Conservation (phyloP, 2,888 invertebrate genomes). For the Drosophila trichaetosa region DNA sequence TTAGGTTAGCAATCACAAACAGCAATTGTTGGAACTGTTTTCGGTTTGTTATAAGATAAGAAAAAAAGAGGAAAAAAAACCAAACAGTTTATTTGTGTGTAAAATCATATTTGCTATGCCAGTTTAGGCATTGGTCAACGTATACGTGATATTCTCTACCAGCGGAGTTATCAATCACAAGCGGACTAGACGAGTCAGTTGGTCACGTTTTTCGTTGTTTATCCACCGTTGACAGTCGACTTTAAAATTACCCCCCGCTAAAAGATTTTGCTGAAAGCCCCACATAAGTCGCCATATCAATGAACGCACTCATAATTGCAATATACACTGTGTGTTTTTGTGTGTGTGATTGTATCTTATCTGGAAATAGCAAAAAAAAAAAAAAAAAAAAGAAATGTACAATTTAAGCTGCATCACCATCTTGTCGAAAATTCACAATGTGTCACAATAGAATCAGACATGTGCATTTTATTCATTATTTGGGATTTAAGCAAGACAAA, state of each 20-base stretch:
- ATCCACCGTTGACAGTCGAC: slow-evolving; percentile 46
- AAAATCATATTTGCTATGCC: slow-evolving; percentile 36
- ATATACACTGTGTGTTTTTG: slow-evolving; percentile 27
- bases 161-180: slow-evolving; percentile 47
- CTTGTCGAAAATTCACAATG: slow-evolving; percentile 22
- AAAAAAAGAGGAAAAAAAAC: slow-evolving; percentile 16
- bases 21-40: neutral
- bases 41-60: slow-evolving; percentile 35
- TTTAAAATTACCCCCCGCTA: slow-evolving; percentile 18
- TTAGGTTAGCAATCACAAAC: slow-evolving; percentile 25
- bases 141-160: slow-evolving; percentile 49
- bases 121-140: slow-evolving; percentile 45
- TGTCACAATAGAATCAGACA: slow-evolving; percentile 44
- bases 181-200: slow-evolving; percentile 12
- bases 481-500: slow-evolving; percentile 4
- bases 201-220: slow-evolving; percentile 53
- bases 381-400: slow-evolving; percentile 38
- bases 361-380: slow-evolving; percentile 18
- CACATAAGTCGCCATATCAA: slow-evolving; percentile 29
- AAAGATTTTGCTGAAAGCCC: slow-evolving; percentile 22
- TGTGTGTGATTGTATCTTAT: slow-evolving; percentile 65
- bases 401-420: slow-evolving; percentile 75
- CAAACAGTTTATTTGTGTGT: slow-evolving; percentile 18
- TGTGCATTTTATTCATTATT: slow-evolving; percentile 9
- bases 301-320: slow-evolving; percentile 38